These are phyloP conservation scores for Leptogaster cylindrica DNA, from an alignment of 2,888 invertebrate genomes.

Conservation along the genomic window DNA sequence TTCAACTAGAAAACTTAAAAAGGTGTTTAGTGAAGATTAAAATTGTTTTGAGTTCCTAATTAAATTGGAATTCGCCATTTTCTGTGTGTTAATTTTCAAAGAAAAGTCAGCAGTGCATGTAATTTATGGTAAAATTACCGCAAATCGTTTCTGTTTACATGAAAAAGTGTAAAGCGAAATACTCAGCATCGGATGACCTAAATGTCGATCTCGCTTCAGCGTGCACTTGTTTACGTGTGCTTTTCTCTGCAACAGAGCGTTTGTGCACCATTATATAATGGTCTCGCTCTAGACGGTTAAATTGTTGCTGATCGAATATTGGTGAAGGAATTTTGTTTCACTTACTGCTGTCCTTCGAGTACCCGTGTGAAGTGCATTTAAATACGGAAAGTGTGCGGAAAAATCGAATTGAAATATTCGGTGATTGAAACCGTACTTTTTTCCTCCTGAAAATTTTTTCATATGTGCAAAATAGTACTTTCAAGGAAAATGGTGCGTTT, in stretches of 20 bases:
- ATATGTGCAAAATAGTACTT: not conserved
- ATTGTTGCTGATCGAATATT: conserved; percentile 39
- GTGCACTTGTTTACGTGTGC: conserved; percentile 52
- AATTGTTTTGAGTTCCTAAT: too few relatives aligned
- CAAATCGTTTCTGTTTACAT: conserved; percentile 34
- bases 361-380: not conserved
- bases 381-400: not conserved
- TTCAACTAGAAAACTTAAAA: too few relatives aligned
- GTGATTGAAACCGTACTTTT: not conserved
- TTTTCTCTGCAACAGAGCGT: conserved; percentile 43
- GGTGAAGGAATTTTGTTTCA: conserved; percentile 18
- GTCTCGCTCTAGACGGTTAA: conserved; percentile 1
- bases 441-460: not conserved
- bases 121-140: conserved; percentile 10
- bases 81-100: not conserved
- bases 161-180: conserved; percentile 37
- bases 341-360: conserved; percentile 1
- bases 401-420: not conserved
- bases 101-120: conserved; percentile 1
- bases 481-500: not conserved
- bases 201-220: conserved; percentile 50
- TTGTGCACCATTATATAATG: conserved; percentile 32
- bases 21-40: too few relatives aligned
- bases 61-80: not conserved
- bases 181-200: conserved; percentile 49